These are phyloP conservation scores for Dicycla oo DNA, from an alignment of 2,888 invertebrate species.

Conservation along the genomic window DNA sequence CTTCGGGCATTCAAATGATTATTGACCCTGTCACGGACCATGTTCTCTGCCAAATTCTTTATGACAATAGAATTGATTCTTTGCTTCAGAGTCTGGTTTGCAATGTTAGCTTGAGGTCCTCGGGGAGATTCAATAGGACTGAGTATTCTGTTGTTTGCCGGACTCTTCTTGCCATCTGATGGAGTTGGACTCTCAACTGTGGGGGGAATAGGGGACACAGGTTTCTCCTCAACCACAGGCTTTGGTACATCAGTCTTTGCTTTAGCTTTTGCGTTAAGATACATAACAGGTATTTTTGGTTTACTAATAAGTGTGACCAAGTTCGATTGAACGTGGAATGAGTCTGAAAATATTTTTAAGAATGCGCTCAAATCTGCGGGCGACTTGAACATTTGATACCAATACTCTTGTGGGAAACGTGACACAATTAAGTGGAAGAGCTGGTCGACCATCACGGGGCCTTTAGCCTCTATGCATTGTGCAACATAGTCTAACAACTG, in stretches of 20 bases:
- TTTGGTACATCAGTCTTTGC: conserved; percentile 88
- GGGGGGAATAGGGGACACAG: conserved; percentile 81
- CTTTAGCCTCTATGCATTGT: conserved; percentile 95
- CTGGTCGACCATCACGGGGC: conserved; percentile 96
- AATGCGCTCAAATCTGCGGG: conserved; percentile 97
- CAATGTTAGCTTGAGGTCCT: conserved; percentile 87
- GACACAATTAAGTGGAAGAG: conserved; percentile 95
- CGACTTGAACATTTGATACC: conserved; percentile 97
- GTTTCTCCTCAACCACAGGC: conserved; percentile 84
- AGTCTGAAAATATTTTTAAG: conserved; percentile 97
- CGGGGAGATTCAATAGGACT: conserved; percentile 89
- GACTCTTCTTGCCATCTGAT: conserved; percentile 85
- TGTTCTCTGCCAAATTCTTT: conserved; percentile 97
- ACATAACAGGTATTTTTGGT: conserved; percentile 92
- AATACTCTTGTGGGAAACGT: conserved; percentile 94
- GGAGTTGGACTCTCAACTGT: conserved; percentile 85
- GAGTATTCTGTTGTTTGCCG: conserved; percentile 88
- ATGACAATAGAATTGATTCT: conserved; percentile 96
- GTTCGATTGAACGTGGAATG: conserved; percentile 98
- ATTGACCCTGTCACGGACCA: conserved; percentile 88
- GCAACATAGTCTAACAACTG: conserved; percentile 95
- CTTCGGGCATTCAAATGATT: conserved; percentile 86
- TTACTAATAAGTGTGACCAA: conserved; percentile 95
- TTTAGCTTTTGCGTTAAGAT: conserved; percentile 88
- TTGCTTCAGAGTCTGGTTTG: conserved; percentile 96